These are phyloP conservation scores for Sebastes fasciatus DNA, from an alignment of 2,113 vertebrate species.

Conservation along the genomic window DNA sequence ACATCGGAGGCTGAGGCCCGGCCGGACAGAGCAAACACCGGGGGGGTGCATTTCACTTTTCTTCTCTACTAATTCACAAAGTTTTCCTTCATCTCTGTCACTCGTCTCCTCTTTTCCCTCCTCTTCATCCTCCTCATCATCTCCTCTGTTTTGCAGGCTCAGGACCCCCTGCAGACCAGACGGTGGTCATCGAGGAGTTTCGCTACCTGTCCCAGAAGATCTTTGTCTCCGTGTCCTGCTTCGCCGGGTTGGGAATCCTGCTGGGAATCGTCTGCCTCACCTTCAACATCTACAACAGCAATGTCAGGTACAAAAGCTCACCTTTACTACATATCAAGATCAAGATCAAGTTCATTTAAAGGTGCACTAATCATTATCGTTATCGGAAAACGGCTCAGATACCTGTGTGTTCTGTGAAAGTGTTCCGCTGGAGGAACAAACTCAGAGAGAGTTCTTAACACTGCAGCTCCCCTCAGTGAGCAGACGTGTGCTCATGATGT, in stretches of 20 bases:
- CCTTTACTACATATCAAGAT: background rate
- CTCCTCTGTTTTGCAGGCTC: constrained; percentile 78
- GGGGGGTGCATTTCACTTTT: background rate
- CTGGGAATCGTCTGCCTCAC: constrained; percentile 92
- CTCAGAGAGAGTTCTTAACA: no score
- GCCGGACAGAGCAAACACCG: background rate
- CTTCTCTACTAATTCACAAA: constrained; percentile 1
- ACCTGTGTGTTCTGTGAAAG: no score
- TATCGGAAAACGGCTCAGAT: background rate
- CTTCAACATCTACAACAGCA: constrained; percentile 97
- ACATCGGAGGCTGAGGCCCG: background rate
- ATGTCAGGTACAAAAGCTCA: constrained; percentile 87
- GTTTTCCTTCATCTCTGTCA: background rate
- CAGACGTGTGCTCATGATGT: no score
- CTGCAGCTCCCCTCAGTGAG: no score
- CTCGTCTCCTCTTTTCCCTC: no score
- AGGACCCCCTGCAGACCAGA: constrained; percentile 91
- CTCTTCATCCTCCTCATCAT: background rate
- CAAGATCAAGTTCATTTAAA: background rate
- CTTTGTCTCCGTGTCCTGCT: constrained; percentile 92
- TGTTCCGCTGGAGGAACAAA: no score
- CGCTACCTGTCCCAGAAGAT: constrained; percentile 95
- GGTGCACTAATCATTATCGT: background rate
- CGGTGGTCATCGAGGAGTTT: constrained; percentile 92
- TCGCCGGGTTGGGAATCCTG: constrained; percentile 91